Conservation (phyloP, 2,113 vertebrate genomes). For the Psammodynastes pulverulentus region DNA sequence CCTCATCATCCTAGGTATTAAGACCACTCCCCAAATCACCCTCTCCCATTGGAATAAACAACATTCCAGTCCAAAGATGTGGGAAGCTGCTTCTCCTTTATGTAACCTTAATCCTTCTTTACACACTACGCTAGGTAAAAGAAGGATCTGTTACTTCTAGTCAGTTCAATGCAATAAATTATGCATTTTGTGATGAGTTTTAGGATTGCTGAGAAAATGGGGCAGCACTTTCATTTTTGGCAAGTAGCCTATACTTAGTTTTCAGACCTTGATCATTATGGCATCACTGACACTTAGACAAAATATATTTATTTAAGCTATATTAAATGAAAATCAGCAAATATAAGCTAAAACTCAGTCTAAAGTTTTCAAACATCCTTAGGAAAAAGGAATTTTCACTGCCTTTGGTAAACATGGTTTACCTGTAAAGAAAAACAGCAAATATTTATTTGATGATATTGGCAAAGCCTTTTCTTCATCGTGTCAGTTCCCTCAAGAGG, state of each 20-base stretch:
- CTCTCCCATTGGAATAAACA: neutral
- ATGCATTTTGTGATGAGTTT: neutral
- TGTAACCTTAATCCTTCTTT: neutral
- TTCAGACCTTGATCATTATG: neutral
- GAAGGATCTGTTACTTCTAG: neutral
- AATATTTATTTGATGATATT: neutral
- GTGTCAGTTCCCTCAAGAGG: neutral
- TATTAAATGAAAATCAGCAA: accelerated
- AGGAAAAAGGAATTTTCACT: neutral
- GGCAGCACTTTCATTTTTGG: neutral
- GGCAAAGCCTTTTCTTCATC: neutral
- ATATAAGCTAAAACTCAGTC: neutral
- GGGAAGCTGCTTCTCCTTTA: neutral
- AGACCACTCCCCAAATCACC: neutral
- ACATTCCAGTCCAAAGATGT: neutral
- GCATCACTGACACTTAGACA: neutral
- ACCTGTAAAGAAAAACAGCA: neutral
- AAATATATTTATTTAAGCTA: neutral
- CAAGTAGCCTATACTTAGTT: neutral
- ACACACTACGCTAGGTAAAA: neutral
- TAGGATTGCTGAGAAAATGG: neutral
- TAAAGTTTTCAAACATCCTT: neutral
- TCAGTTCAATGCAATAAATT: neutral
- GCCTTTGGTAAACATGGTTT: accelerated
- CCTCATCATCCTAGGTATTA: neutral